Percentiles rank a stretch among this genome's conserved stretches.
Conservation (phyloP, 2,888 invertebrate genomes). For the Eumerus sabulonum region DNA sequence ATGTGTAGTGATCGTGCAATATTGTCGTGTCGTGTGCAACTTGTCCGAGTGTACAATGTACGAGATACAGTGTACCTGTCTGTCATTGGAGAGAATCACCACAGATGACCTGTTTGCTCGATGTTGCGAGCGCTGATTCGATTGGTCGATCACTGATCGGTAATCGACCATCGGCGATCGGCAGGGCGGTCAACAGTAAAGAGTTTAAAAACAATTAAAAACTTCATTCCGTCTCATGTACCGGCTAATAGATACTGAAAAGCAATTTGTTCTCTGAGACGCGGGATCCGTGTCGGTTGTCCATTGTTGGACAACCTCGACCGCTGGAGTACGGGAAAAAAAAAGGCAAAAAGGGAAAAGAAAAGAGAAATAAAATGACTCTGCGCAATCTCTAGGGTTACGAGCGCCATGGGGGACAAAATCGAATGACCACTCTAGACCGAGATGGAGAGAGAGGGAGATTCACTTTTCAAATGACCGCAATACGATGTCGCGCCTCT, state of each 20-base stretch:
- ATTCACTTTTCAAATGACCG: conserved; percentile 64
- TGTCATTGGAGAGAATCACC: conserved; percentile 31
- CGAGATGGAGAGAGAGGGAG: conserved; percentile 10
- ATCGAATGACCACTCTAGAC: conserved; percentile 7
- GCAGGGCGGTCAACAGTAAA: neutral
- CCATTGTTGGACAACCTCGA: conserved; percentile 28
- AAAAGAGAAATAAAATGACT: neutral
- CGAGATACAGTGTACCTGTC: conserved; percentile 41
- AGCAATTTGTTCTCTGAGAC: conserved; percentile 59
- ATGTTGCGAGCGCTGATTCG: conserved; percentile 7
- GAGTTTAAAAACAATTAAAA: conserved; percentile 62
- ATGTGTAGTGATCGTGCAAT: conserved; percentile 43
- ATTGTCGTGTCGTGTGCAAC: conserved; percentile 29
- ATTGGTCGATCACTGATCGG: conserved; percentile 10
- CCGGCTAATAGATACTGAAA: conserved; percentile 67
- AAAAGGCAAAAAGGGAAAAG: conserved; percentile 24
- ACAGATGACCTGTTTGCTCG: neutral
- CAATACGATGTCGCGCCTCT: conserved; percentile 49
- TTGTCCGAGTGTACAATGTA: conserved; percentile 35
- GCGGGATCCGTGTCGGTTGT: conserved; percentile 47
- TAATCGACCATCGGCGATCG: too few species aligned
- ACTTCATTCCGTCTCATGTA: conserved; percentile 50
- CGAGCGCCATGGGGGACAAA: conserved; percentile 65
- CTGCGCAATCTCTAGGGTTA: neutral
- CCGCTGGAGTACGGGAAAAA: conserved; percentile 36